Evolutionary conservation across 2,113 vertebrate genomes (phyloP).

Genomic region (Pterocles gutturalis): DNA sequence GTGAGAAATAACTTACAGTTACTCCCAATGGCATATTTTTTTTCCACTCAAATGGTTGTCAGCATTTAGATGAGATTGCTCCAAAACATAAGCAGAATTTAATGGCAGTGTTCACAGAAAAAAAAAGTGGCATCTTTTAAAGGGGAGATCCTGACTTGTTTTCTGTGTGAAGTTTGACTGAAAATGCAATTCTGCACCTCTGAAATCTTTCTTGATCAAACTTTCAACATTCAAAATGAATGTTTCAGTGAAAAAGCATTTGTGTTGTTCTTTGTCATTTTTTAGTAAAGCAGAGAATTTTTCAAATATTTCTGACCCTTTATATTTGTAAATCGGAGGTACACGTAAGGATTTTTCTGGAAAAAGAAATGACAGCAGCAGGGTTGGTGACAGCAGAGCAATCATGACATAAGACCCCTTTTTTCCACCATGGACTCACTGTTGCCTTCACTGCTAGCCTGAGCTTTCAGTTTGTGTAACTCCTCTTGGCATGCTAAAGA

Average conservation of each 20-base stretch:
- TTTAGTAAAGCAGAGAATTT: background rate
- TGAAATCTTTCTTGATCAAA: background rate
- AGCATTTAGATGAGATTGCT: background rate
- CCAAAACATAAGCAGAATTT: background rate
- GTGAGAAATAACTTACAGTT: background rate
- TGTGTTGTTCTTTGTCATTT: background rate
- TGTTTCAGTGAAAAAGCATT: background rate
- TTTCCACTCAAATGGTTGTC: background rate
- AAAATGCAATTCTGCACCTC: background rate
- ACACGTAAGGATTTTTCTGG: background rate
- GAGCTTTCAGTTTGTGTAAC: background rate
- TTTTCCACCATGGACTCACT: background rate
- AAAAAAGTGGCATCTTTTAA: background rate
- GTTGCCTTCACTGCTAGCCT: background rate
- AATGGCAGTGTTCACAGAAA: background rate
- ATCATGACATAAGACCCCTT: background rate
- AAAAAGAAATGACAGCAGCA: background rate
- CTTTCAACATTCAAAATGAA: background rate
- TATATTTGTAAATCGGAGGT: background rate
- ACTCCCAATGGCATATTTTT: background rate
- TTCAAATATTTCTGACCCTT: background rate
- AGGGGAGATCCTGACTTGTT: background rate
- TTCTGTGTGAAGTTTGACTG: background rate
- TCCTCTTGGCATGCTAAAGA: background rate
- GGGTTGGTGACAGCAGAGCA: background rate